Percentiles rank a stretch among this genome's conserved stretches.
Evolutionary conservation across 2,113 vertebrate species (phyloP).

Genomic region (Podiceps cristatus): DNA sequence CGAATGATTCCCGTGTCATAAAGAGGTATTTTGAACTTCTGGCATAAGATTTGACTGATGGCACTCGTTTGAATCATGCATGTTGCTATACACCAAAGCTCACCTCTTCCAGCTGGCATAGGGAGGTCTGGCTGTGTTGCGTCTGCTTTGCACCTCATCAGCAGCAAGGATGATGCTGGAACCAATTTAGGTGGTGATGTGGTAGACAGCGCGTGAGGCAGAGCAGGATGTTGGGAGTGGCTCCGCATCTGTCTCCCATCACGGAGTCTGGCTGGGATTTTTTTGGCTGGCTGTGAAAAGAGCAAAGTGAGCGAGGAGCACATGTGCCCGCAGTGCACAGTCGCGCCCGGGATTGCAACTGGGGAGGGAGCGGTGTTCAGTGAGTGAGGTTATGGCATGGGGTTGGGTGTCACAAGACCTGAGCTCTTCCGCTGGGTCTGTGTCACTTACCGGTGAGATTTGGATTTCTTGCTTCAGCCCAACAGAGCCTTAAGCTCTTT

Average conservation of each 20-base stretch:
- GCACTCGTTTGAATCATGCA: background rate
- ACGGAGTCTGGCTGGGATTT: background rate
- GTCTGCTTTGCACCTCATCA: conserved; percentile 55
- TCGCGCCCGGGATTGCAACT: background rate
- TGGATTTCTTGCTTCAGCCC: background rate
- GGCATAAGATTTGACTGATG: background rate
- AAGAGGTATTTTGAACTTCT: conserved; percentile 29
- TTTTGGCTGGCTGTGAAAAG: background rate
- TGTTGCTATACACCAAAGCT: conserved; percentile 24
- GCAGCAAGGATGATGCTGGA: conserved; percentile 41
- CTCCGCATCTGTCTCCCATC: conserved; percentile 54
- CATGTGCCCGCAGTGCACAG: rapidly evolving
- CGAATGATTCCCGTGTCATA: background rate
- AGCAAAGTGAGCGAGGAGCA: background rate
- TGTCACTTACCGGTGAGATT: background rate
- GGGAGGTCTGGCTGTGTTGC: background rate
- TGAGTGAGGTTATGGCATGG: background rate
- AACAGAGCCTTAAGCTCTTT: background rate
- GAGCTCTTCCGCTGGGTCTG: background rate
- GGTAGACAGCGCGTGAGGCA: conserved; percentile 53
- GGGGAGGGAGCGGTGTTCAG: background rate
- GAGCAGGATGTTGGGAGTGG: conserved; percentile 57
- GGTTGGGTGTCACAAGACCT: background rate
- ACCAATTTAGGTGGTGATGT: conserved; percentile 57
- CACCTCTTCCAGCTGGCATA: conserved; percentile 60